Conservation (phyloP, 53 echinoderm and acorn worm genomes). For the Antedon mediterranea region DNA sequence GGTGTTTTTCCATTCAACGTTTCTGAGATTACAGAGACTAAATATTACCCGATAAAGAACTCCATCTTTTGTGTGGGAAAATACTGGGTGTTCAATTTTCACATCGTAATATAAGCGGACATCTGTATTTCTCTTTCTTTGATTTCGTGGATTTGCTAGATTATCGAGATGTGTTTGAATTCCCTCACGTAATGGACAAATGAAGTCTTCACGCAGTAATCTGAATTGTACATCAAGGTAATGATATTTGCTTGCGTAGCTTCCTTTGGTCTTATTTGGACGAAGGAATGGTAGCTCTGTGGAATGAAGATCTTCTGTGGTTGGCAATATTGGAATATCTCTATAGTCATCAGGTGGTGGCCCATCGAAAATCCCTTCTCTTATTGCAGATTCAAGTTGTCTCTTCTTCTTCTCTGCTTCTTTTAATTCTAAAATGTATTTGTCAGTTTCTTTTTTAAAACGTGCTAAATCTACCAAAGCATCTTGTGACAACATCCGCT, state of each 20-base stretch:
- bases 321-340: conserved; percentile 37
- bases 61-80: not conserved
- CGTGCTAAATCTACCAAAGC: conserved; percentile 17
- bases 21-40: conserved; percentile 10
- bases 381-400: not conserved
- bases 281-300: conserved; percentile 43
- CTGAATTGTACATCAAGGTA: conserved; percentile 89
- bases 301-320: conserved; percentile 19
- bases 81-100: not conserved
- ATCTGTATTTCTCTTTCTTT: conserved; percentile 27
- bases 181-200: conserved; percentile 56
- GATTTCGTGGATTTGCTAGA: conserved; percentile 3
- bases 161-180: conserved; percentile 39
- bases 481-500: conserved; percentile 9
- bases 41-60: conserved; percentile 29
- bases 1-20: conserved; percentile 35
- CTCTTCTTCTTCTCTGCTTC: not conserved
- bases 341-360: conserved; percentile 66
- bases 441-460: not conserved
- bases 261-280: conserved; percentile 47
- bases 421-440: not conserved
- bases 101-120: conserved; percentile 55
- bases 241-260: conserved; percentile 38
- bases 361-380: not conserved
- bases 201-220: conserved; percentile 75